Evolutionary conservation across 2,113 vertebrate species (phyloP).

Genomic region (Oreochromis tanganicae): DNA sequence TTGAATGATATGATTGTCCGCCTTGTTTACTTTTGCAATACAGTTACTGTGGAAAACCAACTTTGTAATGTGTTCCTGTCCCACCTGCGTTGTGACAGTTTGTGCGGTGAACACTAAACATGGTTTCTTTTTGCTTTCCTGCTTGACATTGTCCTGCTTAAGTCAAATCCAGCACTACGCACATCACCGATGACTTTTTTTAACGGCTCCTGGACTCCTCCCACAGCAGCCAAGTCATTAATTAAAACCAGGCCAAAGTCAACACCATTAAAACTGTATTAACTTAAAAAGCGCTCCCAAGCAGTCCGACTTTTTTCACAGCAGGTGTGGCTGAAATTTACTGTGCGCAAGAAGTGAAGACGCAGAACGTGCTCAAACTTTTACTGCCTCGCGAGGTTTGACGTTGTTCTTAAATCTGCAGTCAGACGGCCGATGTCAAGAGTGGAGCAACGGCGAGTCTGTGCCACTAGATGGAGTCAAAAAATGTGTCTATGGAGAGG

Average conservation of each 20-base stretch:
- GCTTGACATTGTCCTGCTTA: conserved; percentile 21
- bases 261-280: conserved; percentile 58
- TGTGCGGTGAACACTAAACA: conserved; percentile 28
- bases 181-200: background rate
- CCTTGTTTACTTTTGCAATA: conserved; percentile 70
- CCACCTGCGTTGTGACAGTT: conserved; percentile 20
- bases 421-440: background rate
- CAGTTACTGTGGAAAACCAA: conserved; percentile 62
- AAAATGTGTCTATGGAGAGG: background rate
- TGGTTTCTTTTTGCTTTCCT: background rate
- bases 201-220: background rate
- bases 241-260: conserved; percentile 57
- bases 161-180: background rate
- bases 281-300: background rate
- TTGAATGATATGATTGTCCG: conserved; percentile 62
- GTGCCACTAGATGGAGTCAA: conserved; percentile 55
- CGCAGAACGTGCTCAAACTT: background rate
- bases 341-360: background rate
- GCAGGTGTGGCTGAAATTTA: background rate
- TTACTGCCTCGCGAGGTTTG: background rate
- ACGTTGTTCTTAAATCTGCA: background rate
- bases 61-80: conserved; percentile 47
- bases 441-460: background rate
- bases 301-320: background rate
- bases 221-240: conserved; percentile 21